phyloP scores from a whole-genome alignment of 2,888 invertebrate species.

The Conistra vaccinii region DNA sequence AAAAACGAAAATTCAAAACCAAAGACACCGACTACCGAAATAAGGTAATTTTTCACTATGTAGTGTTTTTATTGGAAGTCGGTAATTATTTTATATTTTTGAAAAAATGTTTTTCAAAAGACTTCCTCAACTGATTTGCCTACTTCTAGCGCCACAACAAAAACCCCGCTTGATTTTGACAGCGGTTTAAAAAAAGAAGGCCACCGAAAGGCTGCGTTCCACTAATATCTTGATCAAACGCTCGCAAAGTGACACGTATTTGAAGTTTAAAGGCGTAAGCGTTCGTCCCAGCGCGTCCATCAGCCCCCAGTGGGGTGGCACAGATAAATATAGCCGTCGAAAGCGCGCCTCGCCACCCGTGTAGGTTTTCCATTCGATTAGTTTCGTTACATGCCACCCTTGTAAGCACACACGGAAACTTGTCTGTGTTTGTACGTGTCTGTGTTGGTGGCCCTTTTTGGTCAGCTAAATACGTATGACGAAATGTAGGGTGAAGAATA shows the following conservation, averaged over 20 bases:
- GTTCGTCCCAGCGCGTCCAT: slow-evolving; percentile 65
- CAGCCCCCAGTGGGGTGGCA: slow-evolving; percentile 59
- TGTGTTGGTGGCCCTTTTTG: slow-evolving; percentile 58
- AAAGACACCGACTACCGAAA: too few relatives aligned
- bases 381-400: slow-evolving; percentile 70
- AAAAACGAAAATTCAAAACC: too few relatives aligned
- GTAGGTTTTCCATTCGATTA: slow-evolving; percentile 77
- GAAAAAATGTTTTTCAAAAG: too few relatives aligned
- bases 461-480: slow-evolving; percentile 35
- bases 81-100: too few relatives aligned
- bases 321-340: slow-evolving; percentile 71
- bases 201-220: slow-evolving; percentile 51
- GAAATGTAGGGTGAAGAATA: slow-evolving; percentile 10
- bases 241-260: slow-evolving; percentile 64
- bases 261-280: slow-evolving; percentile 68
- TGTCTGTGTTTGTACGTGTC: slow-evolving; percentile 29
- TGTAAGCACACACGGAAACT: slow-evolving; percentile 52
- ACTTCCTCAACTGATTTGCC: slow-evolving; percentile 5
- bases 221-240: slow-evolving; percentile 64
- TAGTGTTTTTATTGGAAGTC: too few relatives aligned
- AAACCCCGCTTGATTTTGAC: slow-evolving; percentile 24
- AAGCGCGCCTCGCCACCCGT: slow-evolving; percentile 74
- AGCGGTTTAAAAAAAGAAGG: slow-evolving; percentile 57
- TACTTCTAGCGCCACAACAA: not conserved
- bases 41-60: too few relatives aligned